phyloP scores from a whole-genome alignment of 2,888 invertebrate species.

The Amphimallon solstitiale region DNA sequence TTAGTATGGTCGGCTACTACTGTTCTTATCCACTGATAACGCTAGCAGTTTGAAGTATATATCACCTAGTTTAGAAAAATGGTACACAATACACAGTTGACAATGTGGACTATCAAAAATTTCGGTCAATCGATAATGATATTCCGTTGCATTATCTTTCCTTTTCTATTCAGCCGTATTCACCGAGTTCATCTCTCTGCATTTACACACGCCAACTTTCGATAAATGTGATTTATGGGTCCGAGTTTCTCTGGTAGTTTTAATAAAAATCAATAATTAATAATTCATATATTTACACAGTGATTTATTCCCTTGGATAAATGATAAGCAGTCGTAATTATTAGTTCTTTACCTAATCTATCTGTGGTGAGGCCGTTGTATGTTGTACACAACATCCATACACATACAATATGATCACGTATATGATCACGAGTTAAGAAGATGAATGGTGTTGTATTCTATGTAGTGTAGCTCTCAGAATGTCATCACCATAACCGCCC shows the following conservation, averaged over 20 bases:
- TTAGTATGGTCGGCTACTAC: no score
- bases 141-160: no score
- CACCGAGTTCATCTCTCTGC: no score
- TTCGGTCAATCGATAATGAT: no score
- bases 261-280: conserved; percentile 37
- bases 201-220: background rate
- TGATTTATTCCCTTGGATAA: conserved; percentile 30
- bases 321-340: conserved; percentile 36
- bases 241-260: background rate
- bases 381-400: background rate
- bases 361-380: conserved; percentile 26
- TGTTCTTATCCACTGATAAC: no score
- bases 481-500: conserved; percentile 46
- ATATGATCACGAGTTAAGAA: conserved; percentile 40
- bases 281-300: conserved; percentile 33
- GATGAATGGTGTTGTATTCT: conserved; percentile 44
- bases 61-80: no score
- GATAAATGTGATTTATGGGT: conserved; percentile 32
- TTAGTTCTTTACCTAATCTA: conserved; percentile 41
- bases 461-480: conserved; percentile 40
- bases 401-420: background rate
- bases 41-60: no score
- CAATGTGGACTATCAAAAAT: no score
- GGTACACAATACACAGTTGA: no score
- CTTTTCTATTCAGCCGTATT: no score